Percentiles rank a stretch among this genome's conserved stretches.
Conservation (phyloP, 2,797 vertebrate genomes). For the Sandelia bainsii region DNA sequence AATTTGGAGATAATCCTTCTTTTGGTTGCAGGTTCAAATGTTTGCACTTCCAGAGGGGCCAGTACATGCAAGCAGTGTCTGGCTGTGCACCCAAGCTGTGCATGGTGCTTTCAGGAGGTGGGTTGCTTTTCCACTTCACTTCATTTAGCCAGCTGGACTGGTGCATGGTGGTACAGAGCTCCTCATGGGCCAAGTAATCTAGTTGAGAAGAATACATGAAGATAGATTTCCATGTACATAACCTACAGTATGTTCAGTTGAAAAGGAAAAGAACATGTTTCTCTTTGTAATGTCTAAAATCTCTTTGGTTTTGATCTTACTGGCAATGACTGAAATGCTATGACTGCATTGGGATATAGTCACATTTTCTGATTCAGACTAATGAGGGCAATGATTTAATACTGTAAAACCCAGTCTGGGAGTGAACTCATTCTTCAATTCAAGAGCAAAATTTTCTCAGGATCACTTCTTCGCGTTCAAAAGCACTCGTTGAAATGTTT, state of each 20-base stretch:
- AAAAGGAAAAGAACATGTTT: background rate
- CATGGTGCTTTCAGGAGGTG: constrained; percentile 95
- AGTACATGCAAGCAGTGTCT: constrained; percentile 95
- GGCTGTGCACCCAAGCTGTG: constrained; percentile 91
- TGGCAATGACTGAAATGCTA: background rate
- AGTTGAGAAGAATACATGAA: background rate
- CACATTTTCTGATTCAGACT: constrained; percentile 29
- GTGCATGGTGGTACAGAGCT: constrained; percentile 44
- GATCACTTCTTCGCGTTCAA: constrained; percentile 9
- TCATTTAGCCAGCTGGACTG: constrained; percentile 22
- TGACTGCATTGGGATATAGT: constrained; percentile 18
- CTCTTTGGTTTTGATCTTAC: background rate
- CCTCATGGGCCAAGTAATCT: constrained; percentile 19
- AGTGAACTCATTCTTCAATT: constrained; percentile 15
- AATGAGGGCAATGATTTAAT: constrained; percentile 22
- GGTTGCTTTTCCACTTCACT: constrained; percentile 62
- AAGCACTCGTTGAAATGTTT: background rate
- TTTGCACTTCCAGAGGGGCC: constrained; percentile 92
- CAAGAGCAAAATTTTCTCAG: constrained; percentile 4
- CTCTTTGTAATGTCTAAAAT: background rate
- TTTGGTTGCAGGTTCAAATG: constrained; percentile 87
- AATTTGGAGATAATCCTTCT: background rate
- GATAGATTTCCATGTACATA: background rate
- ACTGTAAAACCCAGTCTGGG: background rate
- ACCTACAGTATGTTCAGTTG: background rate